phyloP scores from a whole-genome alignment of 2,797 vertebrate genomes.

The Morelia viridis region DNA sequence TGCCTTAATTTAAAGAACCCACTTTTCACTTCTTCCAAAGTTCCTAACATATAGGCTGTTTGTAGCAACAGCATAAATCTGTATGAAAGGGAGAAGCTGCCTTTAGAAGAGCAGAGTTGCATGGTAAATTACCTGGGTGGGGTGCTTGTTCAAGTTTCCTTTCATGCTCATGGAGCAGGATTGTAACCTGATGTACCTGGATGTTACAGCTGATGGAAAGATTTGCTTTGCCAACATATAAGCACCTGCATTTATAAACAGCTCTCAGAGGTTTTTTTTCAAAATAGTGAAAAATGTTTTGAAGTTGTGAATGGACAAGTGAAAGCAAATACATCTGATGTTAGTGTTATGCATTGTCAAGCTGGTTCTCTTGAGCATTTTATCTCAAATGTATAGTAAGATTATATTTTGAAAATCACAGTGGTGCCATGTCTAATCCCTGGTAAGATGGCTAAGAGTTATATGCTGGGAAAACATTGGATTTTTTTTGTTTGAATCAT shows the following conservation, averaged over 20 bases:
- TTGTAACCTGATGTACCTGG: neutral
- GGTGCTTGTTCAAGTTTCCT: too few species aligned
- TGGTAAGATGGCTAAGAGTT: neutral
- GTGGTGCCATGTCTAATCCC: neutral
- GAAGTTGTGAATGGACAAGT: neutral
- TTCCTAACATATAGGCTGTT: neutral
- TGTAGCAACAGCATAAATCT: neutral
- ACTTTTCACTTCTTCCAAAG: too few species aligned
- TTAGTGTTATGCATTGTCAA: neutral
- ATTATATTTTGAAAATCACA: neutral
- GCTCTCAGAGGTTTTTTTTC: neutral
- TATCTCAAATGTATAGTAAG: neutral
- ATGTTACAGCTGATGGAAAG: neutral
- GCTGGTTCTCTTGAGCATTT: neutral
- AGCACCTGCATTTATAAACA: neutral
- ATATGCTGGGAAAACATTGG: neutral
- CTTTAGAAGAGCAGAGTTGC: neutral
- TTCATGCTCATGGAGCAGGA: neutral
- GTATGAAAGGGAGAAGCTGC: neutral
- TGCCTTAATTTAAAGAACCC: neutral
- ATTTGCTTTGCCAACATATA: neutral
- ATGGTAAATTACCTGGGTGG: neutral
- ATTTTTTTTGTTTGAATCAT: neutral
- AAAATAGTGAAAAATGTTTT: neutral
- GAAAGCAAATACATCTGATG: neutral